These are phyloP conservation scores for Cryptus armator DNA, from an alignment of 2,888 invertebrate genomes.

Conservation along the genomic window DNA sequence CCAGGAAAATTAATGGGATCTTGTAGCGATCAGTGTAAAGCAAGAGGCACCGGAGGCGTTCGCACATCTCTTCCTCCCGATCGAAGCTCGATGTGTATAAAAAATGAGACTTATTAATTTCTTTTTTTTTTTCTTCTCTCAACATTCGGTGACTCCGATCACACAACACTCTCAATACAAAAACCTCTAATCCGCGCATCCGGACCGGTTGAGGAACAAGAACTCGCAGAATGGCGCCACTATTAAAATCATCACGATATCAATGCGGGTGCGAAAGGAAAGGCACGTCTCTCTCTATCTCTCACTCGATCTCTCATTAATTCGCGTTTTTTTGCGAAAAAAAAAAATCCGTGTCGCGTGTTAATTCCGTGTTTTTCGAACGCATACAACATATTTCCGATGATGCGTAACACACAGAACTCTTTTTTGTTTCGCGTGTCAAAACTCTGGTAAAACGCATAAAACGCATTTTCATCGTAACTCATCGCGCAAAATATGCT, in stretches of 20 bases:
- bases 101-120: conserved; percentile 34
- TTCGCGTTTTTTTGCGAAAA: background rate
- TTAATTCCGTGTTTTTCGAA: background rate
- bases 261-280: conserved; percentile 69
- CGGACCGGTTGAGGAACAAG: conserved; percentile 29
- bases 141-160: conserved; percentile 1
- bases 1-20: conserved; percentile 11
- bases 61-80: conserved; percentile 8
- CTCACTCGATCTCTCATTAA: background rate
- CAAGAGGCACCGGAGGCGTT: conserved; percentile 49
- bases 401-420: background rate
- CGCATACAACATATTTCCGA: background rate
- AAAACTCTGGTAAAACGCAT: background rate
- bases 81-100: conserved; percentile 18
- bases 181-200: conserved; percentile 26
- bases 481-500: background rate
- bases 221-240: conserved; percentile 49
- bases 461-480: background rate
- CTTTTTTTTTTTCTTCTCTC: conserved; percentile 51
- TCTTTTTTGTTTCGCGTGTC: background rate
- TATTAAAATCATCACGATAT: conserved; percentile 53
- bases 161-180: conserved; percentile 11
- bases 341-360: background rate
- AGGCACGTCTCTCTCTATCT: conserved; percentile 67
- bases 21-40: conserved; percentile 47